Percentiles rank a stretch among this genome's conserved stretches.
phyloP scores from a whole-genome alignment of 1,140 invertebrate genomes.

The Penaeus vannamei region DNA sequence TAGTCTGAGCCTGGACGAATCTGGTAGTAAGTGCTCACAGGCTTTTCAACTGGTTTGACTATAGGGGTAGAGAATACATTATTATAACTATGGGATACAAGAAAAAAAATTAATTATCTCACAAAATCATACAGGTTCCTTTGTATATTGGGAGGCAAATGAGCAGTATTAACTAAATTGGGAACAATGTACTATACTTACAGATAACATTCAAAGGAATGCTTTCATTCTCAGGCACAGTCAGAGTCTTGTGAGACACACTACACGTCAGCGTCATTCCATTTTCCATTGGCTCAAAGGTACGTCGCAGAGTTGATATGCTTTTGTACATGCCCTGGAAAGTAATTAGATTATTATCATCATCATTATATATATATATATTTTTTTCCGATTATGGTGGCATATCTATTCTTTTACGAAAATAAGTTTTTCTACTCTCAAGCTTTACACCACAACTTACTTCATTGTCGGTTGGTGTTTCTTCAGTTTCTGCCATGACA shows the following conservation, averaged over 20 bases:
- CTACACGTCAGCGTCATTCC: conserved; percentile 40
- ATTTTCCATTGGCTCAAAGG: conserved; percentile 44
- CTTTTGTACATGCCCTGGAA: conserved; percentile 56
- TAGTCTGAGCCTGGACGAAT: conserved; percentile 48
- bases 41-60: conserved; percentile 56
- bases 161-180: not conserved
- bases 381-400: too few relatives aligned
- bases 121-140: not conserved
- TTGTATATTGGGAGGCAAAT: not conserved
- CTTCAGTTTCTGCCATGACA: conserved; percentile 37
- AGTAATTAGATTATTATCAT: not conserved
- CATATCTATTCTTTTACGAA: too few relatives aligned
- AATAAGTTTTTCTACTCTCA: not conserved
- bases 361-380: not conserved
- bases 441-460: not conserved
- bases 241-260: conserved; percentile 47
- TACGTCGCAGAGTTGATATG: conserved; percentile 44
- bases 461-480: conserved; percentile 47
- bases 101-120: not conserved
- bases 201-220: conserved; percentile 52
- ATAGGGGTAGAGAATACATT: not conserved
- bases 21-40: conserved; percentile 50
- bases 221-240: conserved; percentile 19
- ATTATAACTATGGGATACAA: not conserved
- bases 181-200: conserved; percentile 34